phyloP scores from a whole-genome alignment of 2,113 vertebrate genomes.

The Neotoma lepida region DNA sequence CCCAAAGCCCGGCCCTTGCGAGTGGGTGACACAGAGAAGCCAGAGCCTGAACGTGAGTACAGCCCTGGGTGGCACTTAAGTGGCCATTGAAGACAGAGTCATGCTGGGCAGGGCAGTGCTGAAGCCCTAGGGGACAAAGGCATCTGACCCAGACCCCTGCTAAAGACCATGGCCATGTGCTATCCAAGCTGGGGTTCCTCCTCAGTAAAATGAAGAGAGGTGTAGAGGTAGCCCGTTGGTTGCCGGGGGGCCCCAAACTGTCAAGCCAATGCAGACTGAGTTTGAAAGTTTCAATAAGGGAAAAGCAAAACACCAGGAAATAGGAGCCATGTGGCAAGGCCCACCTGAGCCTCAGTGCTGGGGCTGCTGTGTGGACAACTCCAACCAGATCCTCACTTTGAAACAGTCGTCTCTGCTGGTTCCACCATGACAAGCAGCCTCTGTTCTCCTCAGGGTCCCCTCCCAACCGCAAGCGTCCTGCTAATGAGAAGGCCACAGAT shows the following conservation, averaged over 20 bases:
- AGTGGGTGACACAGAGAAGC: constrained; percentile 97
- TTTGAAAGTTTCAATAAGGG: background rate
- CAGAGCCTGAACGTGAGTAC: constrained; percentile 93
- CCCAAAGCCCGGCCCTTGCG: constrained; percentile 95
- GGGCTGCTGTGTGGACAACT: background rate
- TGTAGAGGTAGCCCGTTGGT: background rate
- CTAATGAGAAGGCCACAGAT: constrained; percentile 97
- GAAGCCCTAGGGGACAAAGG: background rate
- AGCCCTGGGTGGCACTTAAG: background rate
- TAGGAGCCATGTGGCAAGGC: background rate
- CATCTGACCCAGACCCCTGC: too few relatives aligned
- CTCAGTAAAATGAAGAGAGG: background rate
- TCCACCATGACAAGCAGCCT: background rate
- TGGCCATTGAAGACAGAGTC: background rate
- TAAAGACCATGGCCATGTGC: background rate
- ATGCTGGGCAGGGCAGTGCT: background rate
- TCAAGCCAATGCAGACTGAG: background rate
- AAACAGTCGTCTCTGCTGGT: background rate
- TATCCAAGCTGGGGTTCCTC: background rate
- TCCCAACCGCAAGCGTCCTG: constrained; percentile 95
- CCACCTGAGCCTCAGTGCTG: background rate
- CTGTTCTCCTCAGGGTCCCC: constrained; percentile 85
- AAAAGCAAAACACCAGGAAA: background rate
- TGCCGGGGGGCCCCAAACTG: background rate
- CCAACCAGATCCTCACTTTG: background rate